Evolutionary conservation across 1,140 invertebrate species (phyloP), one percentile per base, ranked within the genome.

Genomic region (Phymastichus coffea): DNA sequence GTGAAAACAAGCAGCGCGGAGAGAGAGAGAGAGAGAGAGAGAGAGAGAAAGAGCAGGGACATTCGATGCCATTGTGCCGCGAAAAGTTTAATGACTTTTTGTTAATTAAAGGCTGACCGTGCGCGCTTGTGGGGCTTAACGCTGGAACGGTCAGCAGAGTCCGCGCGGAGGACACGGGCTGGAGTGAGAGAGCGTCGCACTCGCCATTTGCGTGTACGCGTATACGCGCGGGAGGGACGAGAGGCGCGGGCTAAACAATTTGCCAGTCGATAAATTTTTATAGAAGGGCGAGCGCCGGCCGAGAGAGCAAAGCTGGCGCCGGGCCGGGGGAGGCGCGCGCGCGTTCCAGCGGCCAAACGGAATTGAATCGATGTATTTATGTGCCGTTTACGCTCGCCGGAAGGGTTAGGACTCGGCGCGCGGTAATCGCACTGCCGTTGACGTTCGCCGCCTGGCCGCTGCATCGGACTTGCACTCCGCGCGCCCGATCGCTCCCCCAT

Each of bases 261-360:
- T 80, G 67, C 78, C 78, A 80, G 78, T 78, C 78, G 78, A 80
- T 80, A 80, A 80, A 80, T 80, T 80, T 80, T 80, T 80, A 80
- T 79, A 79, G 76, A 78, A 80, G 76, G 77, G 76, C 68, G 70
- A 66, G 60, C 52, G 17, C 33, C 19, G 19, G 30, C 26, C 28
- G 28, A 49, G 26, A 20, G 59, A 43, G 43, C 46, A 48, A 19
- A 26, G 22, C 9, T 33, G 28, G 28, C 28, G 6, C 12, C 28
- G 28, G n/a, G n/a, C n/a, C n/a, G n/a, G n/a, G n/a, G n/a, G n/a
- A n/a, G n/a, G n/a, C 28, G 28, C 28, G 28, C 28, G 26, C 35
- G n/a, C 58, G 46, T 41, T 56, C 52, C 52, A 30, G 23, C 33
- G 26, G 44, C 43, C 52, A 76, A 77, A 77, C 75, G 73, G 73